Base-by-base conservation (phyloP, 2,113 vertebrate genomes). In the Pungitius pungitius region DNA sequence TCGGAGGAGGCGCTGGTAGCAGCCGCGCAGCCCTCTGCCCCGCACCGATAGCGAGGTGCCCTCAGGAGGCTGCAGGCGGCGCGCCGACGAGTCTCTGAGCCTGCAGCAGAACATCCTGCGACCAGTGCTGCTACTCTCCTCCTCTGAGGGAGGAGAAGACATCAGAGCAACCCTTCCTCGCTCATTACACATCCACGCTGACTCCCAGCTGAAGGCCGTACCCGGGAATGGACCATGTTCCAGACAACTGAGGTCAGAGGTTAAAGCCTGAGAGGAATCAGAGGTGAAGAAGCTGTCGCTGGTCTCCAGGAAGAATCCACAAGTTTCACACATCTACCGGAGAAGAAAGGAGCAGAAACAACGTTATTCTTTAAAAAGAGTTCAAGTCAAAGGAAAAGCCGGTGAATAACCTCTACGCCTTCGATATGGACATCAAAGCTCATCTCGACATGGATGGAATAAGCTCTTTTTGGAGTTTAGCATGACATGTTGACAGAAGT, bases 311-410 rank as follows among this genome's bases (percentile, higher is more conserved):
- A 89, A 89, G 30, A 88, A 78, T 43, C 88, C 90, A 81, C 78
- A 89, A 11, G 18, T 59, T 8, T 92, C 91, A 87, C 91, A 87
- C 63, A 90, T 90, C 93, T 94, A 51, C 8, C 40, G 56, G 15
- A 75, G 17, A 62, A 24, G 13, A 77, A 52, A 73, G 13, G 13
- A 15, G 33, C 33, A 35, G 33, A 35, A 35, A 35, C 30, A 30
- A 4, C 30, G 3, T 30, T 30, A 30, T 30, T 30, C 30, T 30
- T 30, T 30, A 30, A 30, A 30, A 30, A 30, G 30, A 30, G 3
- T 30, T 30, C 1, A 30, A 5, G 30, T 30, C 30, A 30, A 30
- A 30, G 1, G 30, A 30, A 30, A 30, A 5, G 30, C 30, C 30
- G 30, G 30, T 30, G 30, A n/a, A n/a, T n/a, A n/a, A n/a, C n/a